These are phyloP conservation scores for Chironomus striatipennis DNA, from an alignment of 1,140 invertebrate species.

Conservation along the genomic window DNA sequence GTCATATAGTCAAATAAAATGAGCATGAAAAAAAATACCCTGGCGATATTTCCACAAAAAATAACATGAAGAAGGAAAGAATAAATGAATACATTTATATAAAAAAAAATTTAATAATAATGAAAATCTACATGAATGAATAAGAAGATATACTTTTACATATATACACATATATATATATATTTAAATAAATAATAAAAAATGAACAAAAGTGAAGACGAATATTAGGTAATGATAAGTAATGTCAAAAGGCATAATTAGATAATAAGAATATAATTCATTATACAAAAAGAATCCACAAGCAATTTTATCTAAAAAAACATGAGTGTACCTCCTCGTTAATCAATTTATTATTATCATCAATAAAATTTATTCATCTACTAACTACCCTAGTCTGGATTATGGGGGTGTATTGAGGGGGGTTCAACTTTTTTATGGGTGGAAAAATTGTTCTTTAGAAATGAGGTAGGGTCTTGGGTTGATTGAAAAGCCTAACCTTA, in stretches of 20 bases:
- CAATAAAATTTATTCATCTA: not conserved
- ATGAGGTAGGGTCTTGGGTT: too few relatives aligned
- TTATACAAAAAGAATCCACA: constrained; percentile 1
- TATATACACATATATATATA: constrained; percentile 10
- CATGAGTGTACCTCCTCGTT: constrained; percentile 11
- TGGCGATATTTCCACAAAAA: not conserved
- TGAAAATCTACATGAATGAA: too few relatives aligned
- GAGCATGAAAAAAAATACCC: not conserved
- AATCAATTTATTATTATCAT: constrained; percentile 9
- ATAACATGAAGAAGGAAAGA: not conserved
- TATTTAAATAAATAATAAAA: not conserved
- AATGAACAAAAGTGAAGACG: not conserved
- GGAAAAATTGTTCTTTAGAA: not conserved
- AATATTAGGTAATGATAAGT: too few relatives aligned
- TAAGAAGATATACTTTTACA: not conserved
- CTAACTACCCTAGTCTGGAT: not conserved
- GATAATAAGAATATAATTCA: not conserved
- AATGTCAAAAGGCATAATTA: not conserved
- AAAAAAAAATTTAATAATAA: not conserved
- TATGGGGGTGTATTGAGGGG: not conserved
- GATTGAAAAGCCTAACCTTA: too few relatives aligned
- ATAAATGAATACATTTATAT: not conserved
- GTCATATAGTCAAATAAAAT: not conserved
- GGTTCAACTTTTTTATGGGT: not conserved
- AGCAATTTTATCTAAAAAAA: not conserved